phyloP scores from a whole-genome alignment of 2,888 invertebrate genomes.

The Molorchus minor region DNA sequence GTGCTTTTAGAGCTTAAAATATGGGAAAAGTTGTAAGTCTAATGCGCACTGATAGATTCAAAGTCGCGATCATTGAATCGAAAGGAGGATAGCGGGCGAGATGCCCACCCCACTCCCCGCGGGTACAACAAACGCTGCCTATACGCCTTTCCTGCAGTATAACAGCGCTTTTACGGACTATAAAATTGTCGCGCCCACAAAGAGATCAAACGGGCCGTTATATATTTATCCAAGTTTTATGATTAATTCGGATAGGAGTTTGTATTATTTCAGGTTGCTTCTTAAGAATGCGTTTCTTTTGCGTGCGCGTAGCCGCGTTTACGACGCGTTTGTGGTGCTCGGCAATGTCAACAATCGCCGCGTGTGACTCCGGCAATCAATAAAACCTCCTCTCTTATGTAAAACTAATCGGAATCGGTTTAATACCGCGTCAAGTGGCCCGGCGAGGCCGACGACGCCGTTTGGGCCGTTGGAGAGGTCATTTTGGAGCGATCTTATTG shows the following conservation, averaged over 20 bases:
- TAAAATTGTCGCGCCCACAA: constrained; percentile 58
- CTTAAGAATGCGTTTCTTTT: constrained; percentile 49
- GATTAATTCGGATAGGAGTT: constrained; percentile 54
- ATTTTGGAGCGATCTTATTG: constrained; percentile 59
- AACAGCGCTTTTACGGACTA: constrained; percentile 42
- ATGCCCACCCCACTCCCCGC: background rate
- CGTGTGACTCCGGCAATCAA: constrained; percentile 32
- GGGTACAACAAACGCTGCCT: background rate
- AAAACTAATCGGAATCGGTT: constrained; percentile 49
- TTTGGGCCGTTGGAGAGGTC: constrained; percentile 59
- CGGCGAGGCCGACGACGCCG: constrained; percentile 56
- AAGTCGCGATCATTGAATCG: constrained; percentile 54
- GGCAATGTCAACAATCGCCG: constrained; percentile 47
- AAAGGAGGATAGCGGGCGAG: constrained; percentile 29
- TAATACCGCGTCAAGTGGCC: constrained; percentile 57
- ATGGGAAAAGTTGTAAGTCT: constrained; percentile 60
- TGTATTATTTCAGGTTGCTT: constrained; percentile 59
- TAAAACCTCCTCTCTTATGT: constrained; percentile 38
- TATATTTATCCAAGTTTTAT: constrained; percentile 59
- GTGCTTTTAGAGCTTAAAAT: constrained; percentile 56
- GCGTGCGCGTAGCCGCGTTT: constrained; percentile 37
- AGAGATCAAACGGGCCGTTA: constrained; percentile 57
- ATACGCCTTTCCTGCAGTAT: constrained; percentile 29
- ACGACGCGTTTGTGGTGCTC: constrained; percentile 48
- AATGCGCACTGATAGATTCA: constrained; percentile 59